Conservation (phyloP, 2,113 vertebrate genomes). For the Mustela lutreola region DNA sequence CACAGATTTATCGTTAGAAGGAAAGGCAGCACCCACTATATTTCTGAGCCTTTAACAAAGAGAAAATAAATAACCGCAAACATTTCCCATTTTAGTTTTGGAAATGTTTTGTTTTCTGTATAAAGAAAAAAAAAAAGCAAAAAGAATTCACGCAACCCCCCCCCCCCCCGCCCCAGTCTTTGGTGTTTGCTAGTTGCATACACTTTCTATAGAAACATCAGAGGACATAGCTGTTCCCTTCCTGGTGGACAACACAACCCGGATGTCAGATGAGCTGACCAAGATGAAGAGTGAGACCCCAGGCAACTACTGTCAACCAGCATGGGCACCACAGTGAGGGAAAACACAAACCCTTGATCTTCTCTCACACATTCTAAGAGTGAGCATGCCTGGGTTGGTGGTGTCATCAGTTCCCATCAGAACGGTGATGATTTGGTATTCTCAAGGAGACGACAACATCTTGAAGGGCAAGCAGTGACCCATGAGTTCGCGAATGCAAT, state of each 20-base stretch:
- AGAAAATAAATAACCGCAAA: slow-evolving; percentile 37
- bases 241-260: background rate
- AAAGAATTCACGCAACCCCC: background rate
- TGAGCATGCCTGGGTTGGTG: background rate
- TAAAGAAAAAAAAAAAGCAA: background rate
- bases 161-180: background rate
- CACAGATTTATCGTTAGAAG: background rate
- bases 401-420: background rate
- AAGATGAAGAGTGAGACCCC: background rate
- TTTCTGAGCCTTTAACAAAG: slow-evolving; percentile 10
- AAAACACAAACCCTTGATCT: background rate
- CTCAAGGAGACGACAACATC: background rate
- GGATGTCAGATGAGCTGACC: background rate
- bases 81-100: slow-evolving; percentile 33
- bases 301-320: background rate
- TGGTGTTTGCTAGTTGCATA: background rate
- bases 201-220: background rate
- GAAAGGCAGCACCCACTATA: background rate
- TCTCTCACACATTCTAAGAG: fast-evolving
- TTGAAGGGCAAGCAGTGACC: background rate
- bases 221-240: background rate
- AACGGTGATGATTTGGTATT: background rate
- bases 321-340: background rate
- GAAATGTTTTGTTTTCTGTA: background rate
- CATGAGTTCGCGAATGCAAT: background rate